Evolutionary conservation across 2,797 vertebrate genomes (phyloP), one percentile per base, ranked within the genome.

Genomic region (Eulemur coronatus): DNA sequence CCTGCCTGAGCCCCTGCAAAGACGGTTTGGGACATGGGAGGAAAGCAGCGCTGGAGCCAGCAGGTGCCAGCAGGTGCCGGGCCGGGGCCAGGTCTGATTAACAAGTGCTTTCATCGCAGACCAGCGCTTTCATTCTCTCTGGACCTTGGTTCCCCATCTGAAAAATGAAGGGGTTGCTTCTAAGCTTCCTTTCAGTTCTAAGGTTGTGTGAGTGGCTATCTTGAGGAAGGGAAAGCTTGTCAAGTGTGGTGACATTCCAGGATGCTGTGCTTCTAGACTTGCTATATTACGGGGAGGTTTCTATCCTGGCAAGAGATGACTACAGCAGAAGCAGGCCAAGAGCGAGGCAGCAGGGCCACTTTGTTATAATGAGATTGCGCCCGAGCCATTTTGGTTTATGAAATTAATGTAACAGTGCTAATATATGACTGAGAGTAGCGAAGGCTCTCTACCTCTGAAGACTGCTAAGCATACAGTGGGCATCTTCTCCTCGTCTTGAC

Each of bases 311-410:
- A 89, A 84, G 73, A 72, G 59, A 86, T 11, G n/a, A 55, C 81
- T 79, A 26, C 0, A 14, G 81, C 4, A 95, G 78, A 52, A 96
- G 82, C 12, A 1, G 28, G 95, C 96, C 97, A 96, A 91, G 85
- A 57, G 5, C 55, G 78, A 26, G 26, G 79, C 82, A 33, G 90
- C 55, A 5, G 84, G 94, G 96, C 94, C 95, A 96, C 97, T 96
- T 85, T 81, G 92, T 65, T 95, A 87, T 91, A 96, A 96, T 93
- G 97, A 97, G 84, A 97, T 96, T 76, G 89, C 57, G 81, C 97
- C 89, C 91, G 84, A 94, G 97, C 72, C 93, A 89, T 94, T 90
- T 96, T 72, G 86, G 96, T 84, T 97, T 96, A 89, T 96, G 97
- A 91, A 97, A 96, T 97, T 96, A 94, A 97, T 94, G 75, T 41